These are phyloP conservation scores for Dufourea novaeangliae DNA, from an alignment of 1,140 invertebrate genomes.

Conservation along the genomic window DNA sequence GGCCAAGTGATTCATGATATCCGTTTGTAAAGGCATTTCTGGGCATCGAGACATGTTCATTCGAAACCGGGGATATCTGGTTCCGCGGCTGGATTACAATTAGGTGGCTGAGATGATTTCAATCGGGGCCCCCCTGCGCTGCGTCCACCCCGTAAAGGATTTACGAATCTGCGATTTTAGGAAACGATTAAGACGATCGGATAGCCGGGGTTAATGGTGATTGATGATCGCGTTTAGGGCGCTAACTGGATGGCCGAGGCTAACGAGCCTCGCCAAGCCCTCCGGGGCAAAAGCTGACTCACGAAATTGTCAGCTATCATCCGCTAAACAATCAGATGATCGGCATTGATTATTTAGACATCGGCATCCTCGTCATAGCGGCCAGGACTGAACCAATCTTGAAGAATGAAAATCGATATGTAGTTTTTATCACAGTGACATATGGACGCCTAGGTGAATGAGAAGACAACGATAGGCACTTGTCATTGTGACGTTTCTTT, in stretches of 20 bases:
- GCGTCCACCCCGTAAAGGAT: slow-evolving; percentile 5
- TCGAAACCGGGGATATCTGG: not conserved
- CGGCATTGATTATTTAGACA: slow-evolving; percentile 26
- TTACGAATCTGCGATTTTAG: slow-evolving; percentile 45
- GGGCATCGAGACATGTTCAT: slow-evolving; percentile 10
- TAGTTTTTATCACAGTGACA: too few relatives aligned
- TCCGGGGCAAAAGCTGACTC: slow-evolving; percentile 12
- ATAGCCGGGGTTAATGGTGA: slow-evolving; percentile 52
- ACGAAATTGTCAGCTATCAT: slow-evolving; percentile 54
- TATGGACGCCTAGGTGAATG: not conserved
- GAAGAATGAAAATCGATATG: too few relatives aligned
- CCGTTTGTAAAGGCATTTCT: slow-evolving; percentile 7
- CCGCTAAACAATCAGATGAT: slow-evolving; percentile 54
- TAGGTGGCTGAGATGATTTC: not conserved
- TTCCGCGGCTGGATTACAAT: slow-evolving; percentile 14
- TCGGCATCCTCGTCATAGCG: slow-evolving; percentile 13
- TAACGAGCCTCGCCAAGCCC: slow-evolving; percentile 42
- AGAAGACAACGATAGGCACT: not conserved
- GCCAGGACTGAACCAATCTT: not conserved
- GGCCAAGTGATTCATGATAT: slow-evolving; percentile 48
- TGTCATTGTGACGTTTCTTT: too few relatives aligned
- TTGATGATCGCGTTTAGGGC: slow-evolving; percentile 56
- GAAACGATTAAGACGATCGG: slow-evolving; percentile 59
- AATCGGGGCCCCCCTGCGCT: not conserved
- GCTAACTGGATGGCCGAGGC: slow-evolving; percentile 37